A percentile compares a stretch with the other conserved stretches of the same genome.
These are phyloP conservation scores for Diogma glabrata DNA, from an alignment of 2,888 invertebrate genomes.

Conservation along the genomic window DNA sequence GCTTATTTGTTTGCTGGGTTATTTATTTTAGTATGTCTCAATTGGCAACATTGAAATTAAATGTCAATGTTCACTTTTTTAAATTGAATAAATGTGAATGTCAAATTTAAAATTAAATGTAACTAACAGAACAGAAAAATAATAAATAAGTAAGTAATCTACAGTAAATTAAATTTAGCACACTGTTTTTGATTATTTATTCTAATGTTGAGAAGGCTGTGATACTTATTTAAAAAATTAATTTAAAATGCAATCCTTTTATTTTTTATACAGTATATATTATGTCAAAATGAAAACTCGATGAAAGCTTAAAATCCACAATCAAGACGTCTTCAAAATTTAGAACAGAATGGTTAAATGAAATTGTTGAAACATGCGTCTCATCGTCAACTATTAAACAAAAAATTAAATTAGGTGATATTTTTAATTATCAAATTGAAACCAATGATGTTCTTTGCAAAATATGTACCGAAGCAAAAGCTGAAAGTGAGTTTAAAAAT, in stretches of 20 bases:
- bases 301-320: conserved; percentile 7
- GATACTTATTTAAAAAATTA: background rate
- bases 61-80: background rate
- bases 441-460: conserved; percentile 8
- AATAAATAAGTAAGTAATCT: too few relatives aligned
- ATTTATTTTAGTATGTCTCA: background rate
- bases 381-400: conserved; percentile 4
- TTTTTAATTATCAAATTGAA: conserved; percentile 11
- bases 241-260: conserved; percentile 1
- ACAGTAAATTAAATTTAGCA: background rate
- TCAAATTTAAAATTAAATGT: background rate
- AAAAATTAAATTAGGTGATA: conserved; percentile 10
- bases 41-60: background rate
- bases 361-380: conserved; percentile 5
- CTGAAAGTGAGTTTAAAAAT: conserved; percentile 1
- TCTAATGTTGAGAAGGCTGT: background rate
- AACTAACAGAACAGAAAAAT: too few relatives aligned
- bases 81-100: background rate
- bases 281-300: conserved; percentile 8
- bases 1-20: background rate
- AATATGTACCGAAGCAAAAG: conserved; percentile 11
- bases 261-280: conserved; percentile 2
- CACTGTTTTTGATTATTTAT: background rate
- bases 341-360: conserved; percentile 10
- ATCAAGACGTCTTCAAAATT: conserved; percentile 8